Evolutionary conservation across 1,140 invertebrate genomes (phyloP).

Genomic region (Hyphantria cunea): DNA sequence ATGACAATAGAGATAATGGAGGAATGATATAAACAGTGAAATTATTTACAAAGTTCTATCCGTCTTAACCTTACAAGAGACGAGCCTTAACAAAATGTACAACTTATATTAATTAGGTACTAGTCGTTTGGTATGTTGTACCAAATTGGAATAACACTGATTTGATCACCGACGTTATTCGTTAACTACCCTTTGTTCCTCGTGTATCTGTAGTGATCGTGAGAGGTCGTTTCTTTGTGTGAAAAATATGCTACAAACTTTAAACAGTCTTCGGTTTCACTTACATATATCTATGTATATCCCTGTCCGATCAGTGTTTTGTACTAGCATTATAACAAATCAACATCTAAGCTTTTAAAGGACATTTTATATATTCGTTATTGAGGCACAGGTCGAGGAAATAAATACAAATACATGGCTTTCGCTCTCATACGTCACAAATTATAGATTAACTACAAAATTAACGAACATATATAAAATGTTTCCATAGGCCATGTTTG

Average conservation of each 20-base stretch:
- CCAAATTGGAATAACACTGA: conserved; percentile 68
- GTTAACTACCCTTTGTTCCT: conserved; percentile 42
- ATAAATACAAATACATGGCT: conserved; percentile 34
- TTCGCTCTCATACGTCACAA: conserved; percentile 2
- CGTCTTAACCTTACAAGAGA: conserved; percentile 40
- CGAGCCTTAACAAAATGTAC: conserved; percentile 54
- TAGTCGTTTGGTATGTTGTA: conserved; percentile 66
- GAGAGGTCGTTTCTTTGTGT: conserved; percentile 51
- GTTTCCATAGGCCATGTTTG: conserved; percentile 22
- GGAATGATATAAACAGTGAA: conserved; percentile 44
- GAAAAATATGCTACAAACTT: conserved; percentile 75
- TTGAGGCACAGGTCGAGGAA: conserved; percentile 62
- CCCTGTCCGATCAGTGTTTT: conserved; percentile 78
- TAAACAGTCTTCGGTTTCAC: conserved; percentile 78
- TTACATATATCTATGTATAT: conserved; percentile 72
- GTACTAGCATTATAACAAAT: conserved; percentile 70
- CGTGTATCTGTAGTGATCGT: conserved; percentile 46
- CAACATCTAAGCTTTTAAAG: conserved; percentile 55
- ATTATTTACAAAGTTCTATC: conserved; percentile 53
- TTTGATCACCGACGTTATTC: conserved; percentile 51
- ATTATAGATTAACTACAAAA: conserved; percentile 16
- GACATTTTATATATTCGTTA: conserved; percentile 39
- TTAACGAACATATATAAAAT: conserved; percentile 15
- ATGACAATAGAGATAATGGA: conserved; percentile 1
- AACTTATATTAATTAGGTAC: conserved; percentile 69